These are phyloP conservation scores for Caenorhabditis becei DNA, from an alignment of 2,888 invertebrate species.

Conservation along the genomic window DNA sequence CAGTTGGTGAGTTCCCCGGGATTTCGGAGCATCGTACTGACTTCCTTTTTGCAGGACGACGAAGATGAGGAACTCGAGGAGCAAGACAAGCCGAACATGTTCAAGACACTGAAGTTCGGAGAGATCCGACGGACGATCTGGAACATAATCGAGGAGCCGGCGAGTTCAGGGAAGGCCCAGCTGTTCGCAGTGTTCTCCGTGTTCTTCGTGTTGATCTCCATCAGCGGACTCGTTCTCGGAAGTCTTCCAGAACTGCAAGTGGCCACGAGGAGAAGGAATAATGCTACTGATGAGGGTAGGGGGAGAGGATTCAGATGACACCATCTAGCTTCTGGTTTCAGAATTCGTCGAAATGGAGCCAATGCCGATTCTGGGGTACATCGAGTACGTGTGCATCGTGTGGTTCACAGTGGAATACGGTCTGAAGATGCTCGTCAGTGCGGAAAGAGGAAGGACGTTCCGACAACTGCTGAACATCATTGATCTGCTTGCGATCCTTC, in stretches of 20 bases:
- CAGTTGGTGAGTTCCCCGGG: conserved; percentile 25
- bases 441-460: conserved; percentile 71
- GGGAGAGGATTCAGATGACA: too few relatives aligned
- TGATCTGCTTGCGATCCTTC: conserved; percentile 78
- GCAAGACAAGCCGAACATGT: conserved; percentile 70
- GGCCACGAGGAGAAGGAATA: conserved; percentile 25
- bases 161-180: conserved; percentile 74
- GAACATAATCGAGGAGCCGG: conserved; percentile 77
- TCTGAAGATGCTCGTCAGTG: conserved; percentile 74
- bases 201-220: conserved; percentile 78
- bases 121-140: conserved; percentile 70
- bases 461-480: conserved; percentile 77
- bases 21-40: neutral
- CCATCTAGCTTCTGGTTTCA: neutral
- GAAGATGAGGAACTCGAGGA: conserved; percentile 62
- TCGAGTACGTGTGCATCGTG: conserved; percentile 78
- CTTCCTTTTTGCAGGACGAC: conserved; percentile 32
- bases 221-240: conserved; percentile 77
- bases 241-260: conserved; percentile 77
- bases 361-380: conserved; percentile 69
- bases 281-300: conserved; percentile 36
- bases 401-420: conserved; percentile 79
- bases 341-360: conserved; percentile 74
- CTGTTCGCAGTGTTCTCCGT: conserved; percentile 74
- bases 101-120: conserved; percentile 72